phyloP scores from a whole-genome alignment of 2,888 invertebrate genomes.

The Acrobasis suavella region DNA sequence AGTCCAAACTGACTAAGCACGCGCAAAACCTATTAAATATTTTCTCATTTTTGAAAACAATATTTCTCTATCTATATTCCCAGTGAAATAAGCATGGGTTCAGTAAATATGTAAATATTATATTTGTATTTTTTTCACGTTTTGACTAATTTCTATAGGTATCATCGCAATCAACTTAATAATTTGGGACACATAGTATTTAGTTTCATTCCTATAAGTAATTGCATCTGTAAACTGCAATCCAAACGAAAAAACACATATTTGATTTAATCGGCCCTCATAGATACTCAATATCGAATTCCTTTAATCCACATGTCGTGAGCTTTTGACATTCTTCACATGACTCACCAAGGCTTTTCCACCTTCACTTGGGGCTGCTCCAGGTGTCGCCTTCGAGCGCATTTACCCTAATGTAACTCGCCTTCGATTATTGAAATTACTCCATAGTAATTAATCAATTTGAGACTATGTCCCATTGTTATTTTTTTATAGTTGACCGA shows the following conservation, averaged over 20 bases:
- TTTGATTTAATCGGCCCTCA: no score
- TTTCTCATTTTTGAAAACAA: no score
- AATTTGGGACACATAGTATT: no score
- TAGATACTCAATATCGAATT: not conserved
- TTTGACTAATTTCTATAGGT: no score
- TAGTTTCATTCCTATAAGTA: no score
- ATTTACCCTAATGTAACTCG: slow-evolving; percentile 49
- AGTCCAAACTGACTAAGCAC: no score
- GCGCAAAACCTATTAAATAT: no score
- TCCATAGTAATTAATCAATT: slow-evolving; percentile 30
- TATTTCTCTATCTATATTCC: no score
- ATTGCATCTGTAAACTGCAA: not conserved
- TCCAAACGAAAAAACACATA: not conserved
- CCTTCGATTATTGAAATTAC: slow-evolving; percentile 42
- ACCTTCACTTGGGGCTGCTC: slow-evolving; percentile 44
- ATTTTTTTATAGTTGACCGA: slow-evolving; percentile 15
- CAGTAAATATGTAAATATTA: no score
- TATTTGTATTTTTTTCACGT: no score
- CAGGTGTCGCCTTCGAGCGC: slow-evolving; percentile 49
- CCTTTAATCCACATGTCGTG: slow-evolving; percentile 46
- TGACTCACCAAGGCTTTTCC: slow-evolving; percentile 48
- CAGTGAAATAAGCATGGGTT: no score
- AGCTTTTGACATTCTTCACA: slow-evolving; percentile 54
- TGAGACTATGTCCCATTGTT: slow-evolving; percentile 13
- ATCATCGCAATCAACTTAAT: no score